Percentiles rank a stretch among this genome's conserved stretches.
phyloP scores from a whole-genome alignment of 2,888 invertebrate species.

The Drosophila buzzatii region DNA sequence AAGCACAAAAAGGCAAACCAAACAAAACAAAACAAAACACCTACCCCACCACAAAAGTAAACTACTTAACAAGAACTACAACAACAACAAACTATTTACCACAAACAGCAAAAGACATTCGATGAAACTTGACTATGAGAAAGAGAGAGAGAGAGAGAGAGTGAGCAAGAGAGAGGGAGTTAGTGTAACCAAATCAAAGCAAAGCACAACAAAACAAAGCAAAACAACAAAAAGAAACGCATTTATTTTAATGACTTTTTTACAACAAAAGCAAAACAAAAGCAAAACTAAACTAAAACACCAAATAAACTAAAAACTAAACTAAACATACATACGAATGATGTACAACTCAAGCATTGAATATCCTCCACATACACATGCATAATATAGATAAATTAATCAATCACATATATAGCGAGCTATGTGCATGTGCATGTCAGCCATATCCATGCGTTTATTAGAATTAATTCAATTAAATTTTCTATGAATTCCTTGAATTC shows the following conservation, averaged over 20 bases:
- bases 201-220: constrained; percentile 53
- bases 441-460: neutral
- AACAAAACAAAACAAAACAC: neutral
- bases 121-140: constrained; percentile 35
- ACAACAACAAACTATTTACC: constrained; percentile 67
- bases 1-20: constrained; percentile 21
- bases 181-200: constrained; percentile 19
- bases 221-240: constrained; percentile 51
- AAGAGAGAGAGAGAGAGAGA: constrained; percentile 13
- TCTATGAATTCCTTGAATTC: neutral
- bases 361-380: neutral
- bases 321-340: constrained; percentile 18
- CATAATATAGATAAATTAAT: neutral
- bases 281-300: constrained; percentile 11
- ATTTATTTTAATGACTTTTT: constrained; percentile 78
- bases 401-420: neutral
- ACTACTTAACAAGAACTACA: constrained; percentile 29
- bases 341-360: constrained; percentile 13
- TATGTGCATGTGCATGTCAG: neutral
- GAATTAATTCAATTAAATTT: neutral
- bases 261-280: constrained; percentile 8
- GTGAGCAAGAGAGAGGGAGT: too few relatives aligned
- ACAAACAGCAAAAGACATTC: constrained; percentile 22
- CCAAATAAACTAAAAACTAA: constrained; percentile 30
- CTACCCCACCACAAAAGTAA: constrained; percentile 42